Base-by-base conservation (phyloP, 2,888 invertebrate species). In the Ecliptopera silaceata region DNA sequence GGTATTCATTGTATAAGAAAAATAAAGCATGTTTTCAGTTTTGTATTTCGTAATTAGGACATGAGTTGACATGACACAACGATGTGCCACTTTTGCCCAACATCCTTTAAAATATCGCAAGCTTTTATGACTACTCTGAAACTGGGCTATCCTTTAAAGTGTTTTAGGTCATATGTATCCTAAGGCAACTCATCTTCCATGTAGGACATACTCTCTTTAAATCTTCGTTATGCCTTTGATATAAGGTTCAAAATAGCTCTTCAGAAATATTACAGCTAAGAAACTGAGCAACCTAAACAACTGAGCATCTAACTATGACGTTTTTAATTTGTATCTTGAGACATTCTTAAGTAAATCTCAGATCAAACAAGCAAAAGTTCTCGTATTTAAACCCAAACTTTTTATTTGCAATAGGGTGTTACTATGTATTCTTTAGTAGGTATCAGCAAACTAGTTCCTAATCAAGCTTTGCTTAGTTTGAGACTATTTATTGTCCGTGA, bases 161-260 rank as follows among this genome's bases (percentile, higher is more conserved):
- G 29, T 34, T 56, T 45, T 32, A 42, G 50, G 45, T 43, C 42
- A 36, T 46, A 41, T 20, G 42, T 31, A 47, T 51, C 56, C 51
- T 52, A 4, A 38, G 53, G 42, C 44, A 31, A 1, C 26, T 26
- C 38, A 36, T 48, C 48, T 34, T 22, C 12, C 20, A 53, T 41
- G 41, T 57, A 36, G 49, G 29, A 32, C 52, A 20, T 36, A 1
- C 12, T 13, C 6, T 34, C 34, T 32, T 11, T 32, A 32, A 32
- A 32, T 2, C 12, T 1, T 29, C 13, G 13, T 8, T 36, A 10
- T 15, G 15, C 15, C 36, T 15, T 36, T 36, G 36, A 15, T 6
- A 8, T 36, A 36, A 36, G 15, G 15, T 36, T 36, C 8, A 36
- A 36, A 36, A 36, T 36, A 2, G 34, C 12, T 34, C 8, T 6